Conservation (phyloP, 2,888 invertebrate genomes). For the Keiferia lycopersicella region DNA sequence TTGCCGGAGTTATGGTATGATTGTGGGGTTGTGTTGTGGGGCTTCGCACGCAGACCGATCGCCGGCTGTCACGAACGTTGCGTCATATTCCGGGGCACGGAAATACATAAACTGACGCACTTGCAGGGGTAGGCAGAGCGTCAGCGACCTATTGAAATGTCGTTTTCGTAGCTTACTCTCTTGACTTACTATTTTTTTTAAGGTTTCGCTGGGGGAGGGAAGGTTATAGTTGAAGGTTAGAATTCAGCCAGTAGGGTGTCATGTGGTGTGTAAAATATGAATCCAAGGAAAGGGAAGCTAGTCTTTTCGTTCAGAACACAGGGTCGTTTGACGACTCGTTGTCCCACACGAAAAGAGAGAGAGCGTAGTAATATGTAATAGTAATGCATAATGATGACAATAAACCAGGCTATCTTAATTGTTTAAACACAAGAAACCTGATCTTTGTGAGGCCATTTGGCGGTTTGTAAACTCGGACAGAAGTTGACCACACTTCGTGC, state of each 20-base stretch:
- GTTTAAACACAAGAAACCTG: not conserved
- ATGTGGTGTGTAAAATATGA: too few species aligned
- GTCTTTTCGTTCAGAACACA: too few species aligned
- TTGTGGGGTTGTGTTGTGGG: not conserved
- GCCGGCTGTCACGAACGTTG: conserved; percentile 11
- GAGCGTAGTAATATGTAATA: too few species aligned
- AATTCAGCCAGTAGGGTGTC: too few species aligned
- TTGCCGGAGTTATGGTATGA: not conserved
- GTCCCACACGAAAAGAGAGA: too few species aligned
- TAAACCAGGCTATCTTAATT: too few species aligned
- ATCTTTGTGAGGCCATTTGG: not conserved
- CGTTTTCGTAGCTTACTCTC: not conserved
- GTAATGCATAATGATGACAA: too few species aligned
- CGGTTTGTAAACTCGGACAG: conserved; percentile 1
- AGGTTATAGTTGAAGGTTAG: too few species aligned
- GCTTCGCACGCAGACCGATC: not conserved
- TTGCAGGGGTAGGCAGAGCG: not conserved
- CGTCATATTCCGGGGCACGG: not conserved
- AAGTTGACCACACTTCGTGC: not conserved
- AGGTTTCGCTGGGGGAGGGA: too few species aligned
- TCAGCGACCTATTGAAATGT: not conserved
- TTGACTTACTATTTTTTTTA: too few species aligned
- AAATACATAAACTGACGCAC: not conserved
- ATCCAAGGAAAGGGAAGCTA: too few species aligned
- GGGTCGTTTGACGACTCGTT: too few species aligned